Evolutionary conservation across 2,888 invertebrate species (phyloP).

Genomic region (Ochropacha duplaris): DNA sequence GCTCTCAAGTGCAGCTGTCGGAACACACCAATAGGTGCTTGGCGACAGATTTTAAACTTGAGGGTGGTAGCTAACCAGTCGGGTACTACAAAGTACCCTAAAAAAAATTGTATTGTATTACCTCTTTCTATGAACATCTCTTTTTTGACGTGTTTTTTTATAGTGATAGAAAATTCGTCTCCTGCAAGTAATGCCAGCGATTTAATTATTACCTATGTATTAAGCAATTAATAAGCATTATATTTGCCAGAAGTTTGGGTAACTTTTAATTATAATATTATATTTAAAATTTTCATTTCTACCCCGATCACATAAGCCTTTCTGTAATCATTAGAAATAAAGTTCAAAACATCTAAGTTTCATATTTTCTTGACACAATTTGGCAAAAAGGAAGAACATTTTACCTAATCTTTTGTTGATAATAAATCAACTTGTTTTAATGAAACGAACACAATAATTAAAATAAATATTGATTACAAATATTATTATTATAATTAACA

Average conservation of each 20-base stretch:
- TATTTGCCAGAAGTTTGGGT: neutral
- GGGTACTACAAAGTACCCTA: too few species aligned
- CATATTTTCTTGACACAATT: neutral
- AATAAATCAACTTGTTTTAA: neutral
- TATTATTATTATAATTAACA: slow-evolving; percentile 31
- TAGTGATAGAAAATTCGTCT: too few species aligned
- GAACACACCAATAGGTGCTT: too few species aligned
- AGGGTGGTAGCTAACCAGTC: too few species aligned
- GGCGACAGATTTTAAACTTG: too few species aligned
- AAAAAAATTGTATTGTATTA: too few species aligned
- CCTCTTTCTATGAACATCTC: too few species aligned
- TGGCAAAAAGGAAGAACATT: neutral
- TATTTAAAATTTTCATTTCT: neutral
- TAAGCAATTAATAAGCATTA: neutral
- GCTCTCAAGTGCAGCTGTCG: too few species aligned
- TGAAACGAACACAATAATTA: neutral
- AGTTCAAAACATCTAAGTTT: neutral
- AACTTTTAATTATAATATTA: neutral
- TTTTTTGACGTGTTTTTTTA: too few species aligned
- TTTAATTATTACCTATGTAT: too few species aligned
- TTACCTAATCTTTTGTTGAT: neutral
- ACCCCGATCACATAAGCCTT: neutral
- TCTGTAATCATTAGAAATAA: neutral
- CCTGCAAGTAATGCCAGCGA: too few species aligned
- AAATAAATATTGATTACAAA: slow-evolving; percentile 30